Evolutionary conservation across 92 coral and sea anemone species (phyloP).

Genomic region (Meandrina meandrites): DNA sequence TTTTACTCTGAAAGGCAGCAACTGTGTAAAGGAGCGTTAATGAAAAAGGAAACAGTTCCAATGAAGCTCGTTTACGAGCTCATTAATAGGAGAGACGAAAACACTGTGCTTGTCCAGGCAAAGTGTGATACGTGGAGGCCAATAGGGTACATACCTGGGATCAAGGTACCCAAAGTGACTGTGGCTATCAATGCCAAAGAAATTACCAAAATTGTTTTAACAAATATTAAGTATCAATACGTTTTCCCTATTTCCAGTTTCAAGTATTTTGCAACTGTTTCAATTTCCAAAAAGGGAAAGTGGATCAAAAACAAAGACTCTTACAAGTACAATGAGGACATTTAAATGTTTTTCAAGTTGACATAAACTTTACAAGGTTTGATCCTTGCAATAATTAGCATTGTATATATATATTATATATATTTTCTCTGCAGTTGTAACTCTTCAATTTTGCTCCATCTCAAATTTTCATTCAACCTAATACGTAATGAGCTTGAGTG

Average conservation of each 20-base stretch:
- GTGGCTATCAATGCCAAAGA: neutral
- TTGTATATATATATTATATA: no score
- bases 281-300: neutral
- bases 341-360: neutral
- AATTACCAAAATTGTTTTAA: slow-evolving; percentile 2
- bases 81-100: neutral
- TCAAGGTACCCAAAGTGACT: neutral
- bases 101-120: neutral
- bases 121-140: neutral
- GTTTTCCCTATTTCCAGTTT: neutral
- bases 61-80: neutral
- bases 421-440: no score
- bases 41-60: neutral
- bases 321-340: neutral
- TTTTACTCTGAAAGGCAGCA: neutral
- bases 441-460: no score
- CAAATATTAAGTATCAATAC: neutral
- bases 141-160: neutral
- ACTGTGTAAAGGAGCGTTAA: neutral
- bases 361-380: neutral
- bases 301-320: neutral
- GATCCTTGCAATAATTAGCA: no score
- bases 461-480: no score
- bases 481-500: no score
- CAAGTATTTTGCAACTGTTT: neutral